These are phyloP conservation scores for Tachina fera DNA, from an alignment of 2,888 invertebrate species.

Conservation along the genomic window DNA sequence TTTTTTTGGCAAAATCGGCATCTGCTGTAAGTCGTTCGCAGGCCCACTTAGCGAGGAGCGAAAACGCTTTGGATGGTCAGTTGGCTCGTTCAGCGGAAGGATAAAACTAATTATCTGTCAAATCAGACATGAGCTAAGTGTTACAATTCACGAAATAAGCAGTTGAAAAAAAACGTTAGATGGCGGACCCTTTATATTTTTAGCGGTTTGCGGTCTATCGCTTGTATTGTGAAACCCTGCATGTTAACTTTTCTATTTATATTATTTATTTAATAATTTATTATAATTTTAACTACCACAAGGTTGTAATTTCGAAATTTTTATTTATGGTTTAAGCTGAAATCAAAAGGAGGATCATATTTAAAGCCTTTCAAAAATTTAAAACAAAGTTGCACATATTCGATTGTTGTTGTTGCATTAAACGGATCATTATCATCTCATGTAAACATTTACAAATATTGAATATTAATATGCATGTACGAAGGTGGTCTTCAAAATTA, in stretches of 20 bases:
- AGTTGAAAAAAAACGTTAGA: too few relatives aligned
- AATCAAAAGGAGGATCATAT: conserved; percentile 22
- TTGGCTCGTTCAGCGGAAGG: too few relatives aligned
- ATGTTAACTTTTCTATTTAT: conserved; percentile 9
- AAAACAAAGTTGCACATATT: conserved; percentile 8
- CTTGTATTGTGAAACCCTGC: conserved; percentile 9
- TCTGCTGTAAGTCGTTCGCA: too few relatives aligned
- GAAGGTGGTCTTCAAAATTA: conserved; percentile 5
- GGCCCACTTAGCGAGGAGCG: too few relatives aligned
- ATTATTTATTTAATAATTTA: conserved; percentile 48
- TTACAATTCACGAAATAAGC: too few relatives aligned
- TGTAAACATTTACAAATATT: conserved; percentile 11
- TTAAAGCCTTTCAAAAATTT: conserved; percentile 49
- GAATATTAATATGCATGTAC: neutral
- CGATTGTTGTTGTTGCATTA: neutral
- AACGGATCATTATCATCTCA: conserved; percentile 18
- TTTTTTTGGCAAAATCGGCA: too few relatives aligned
- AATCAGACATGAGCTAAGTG: too few relatives aligned
- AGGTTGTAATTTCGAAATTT: conserved; percentile 60
- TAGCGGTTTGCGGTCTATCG: neutral
- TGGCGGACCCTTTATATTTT: too few relatives aligned
- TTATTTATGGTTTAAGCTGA: conserved; percentile 51
- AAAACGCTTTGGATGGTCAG: too few relatives aligned
- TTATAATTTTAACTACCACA: conserved; percentile 39
- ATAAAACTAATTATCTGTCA: too few relatives aligned